Percentiles rank a stretch among this genome's conserved stretches.
Conservation (phyloP, 1,140 invertebrate species). For the Temnothorax longispinosus region DNA sequence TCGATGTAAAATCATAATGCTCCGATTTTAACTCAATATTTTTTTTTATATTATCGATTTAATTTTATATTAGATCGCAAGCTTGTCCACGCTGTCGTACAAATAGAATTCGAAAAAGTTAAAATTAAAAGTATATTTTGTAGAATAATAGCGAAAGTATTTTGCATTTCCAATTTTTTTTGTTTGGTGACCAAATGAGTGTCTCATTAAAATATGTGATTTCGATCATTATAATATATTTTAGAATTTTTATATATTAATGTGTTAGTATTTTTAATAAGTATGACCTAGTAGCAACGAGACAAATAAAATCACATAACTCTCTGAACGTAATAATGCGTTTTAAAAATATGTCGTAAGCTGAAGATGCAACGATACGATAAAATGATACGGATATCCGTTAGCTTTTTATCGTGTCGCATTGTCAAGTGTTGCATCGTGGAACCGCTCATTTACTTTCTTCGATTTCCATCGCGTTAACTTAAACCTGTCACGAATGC, state of each 20-base stretch:
- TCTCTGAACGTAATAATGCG: not conserved
- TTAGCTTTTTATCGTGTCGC: not conserved
- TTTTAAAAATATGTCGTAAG: slow-evolving; percentile 8
- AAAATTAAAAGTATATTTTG: not conserved
- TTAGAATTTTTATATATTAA: not conserved
- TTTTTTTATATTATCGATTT: not conserved
- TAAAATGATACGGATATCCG: not conserved
- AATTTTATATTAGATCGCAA: not conserved
- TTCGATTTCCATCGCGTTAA: not conserved
- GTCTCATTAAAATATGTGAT: not conserved
- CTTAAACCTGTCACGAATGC: slow-evolving; percentile 5
- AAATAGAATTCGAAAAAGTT: not conserved
- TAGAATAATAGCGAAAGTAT: not conserved
- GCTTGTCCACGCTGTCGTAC: not conserved
- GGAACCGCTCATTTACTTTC: slow-evolving; percentile 48
- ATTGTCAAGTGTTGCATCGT: not conserved
- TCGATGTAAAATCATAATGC: not conserved
- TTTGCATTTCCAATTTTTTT: not conserved
- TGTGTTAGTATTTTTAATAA: not conserved
- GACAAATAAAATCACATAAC: not conserved
- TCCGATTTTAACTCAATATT: not conserved
- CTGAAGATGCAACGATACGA: not conserved
- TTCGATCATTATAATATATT: not conserved
- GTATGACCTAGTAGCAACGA: not conserved
- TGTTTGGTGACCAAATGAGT: not conserved